Base-by-base conservation (phyloP, 2,888 invertebrate species). In the Emmelina monodactyla region DNA sequence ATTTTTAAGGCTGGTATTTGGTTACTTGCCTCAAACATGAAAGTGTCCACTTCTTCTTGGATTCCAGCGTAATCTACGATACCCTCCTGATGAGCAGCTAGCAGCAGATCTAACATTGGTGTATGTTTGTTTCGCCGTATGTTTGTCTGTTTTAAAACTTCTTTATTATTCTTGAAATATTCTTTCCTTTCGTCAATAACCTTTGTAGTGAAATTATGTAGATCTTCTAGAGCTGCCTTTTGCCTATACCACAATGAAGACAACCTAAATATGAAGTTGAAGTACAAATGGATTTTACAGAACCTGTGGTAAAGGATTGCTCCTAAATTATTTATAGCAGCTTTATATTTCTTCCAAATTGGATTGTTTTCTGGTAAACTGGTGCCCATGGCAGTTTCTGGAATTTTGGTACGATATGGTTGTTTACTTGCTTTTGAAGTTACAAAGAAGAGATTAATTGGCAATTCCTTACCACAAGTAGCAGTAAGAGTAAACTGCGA, bases 11-110 rank as follows among this genome's bases (percentile, higher is more conserved):
- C n/a, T n/a, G n/a, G n/a, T n/a, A n/a, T n/a, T n/a, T n/a, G n/a
- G n/a, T n/a, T n/a, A n/a, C n/a, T n/a, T 49, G 76, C 85, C 55
- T 82, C 85, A 54, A 85, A 84, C 82, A 85, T 83, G 38, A 85
- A 85, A 0, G 85, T 85, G 40, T 85, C 84, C 1, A 85, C 85
- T 62, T 85, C 85, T 50, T 85, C 85, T 44, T 82, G 72, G 37
- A 85, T 82, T 2, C 83, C 84, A 33, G 55, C 49, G 41, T 73
- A 72, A 46, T 82, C 73, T 22, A 84, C 83, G 14, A 58, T 51
- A 0, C 78, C 80, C 2, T 76, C 62, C 29, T 62, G 55, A 43
- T 83, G 79, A 0, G 82, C 83, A 2, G 63, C 53, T 11, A 85
- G 45, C 2, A 85, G 50, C 11, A 84, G 64, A 53, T 85, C 83